Evolutionary conservation across 2,888 invertebrate genomes (phyloP), one percentile per base, ranked within the genome.

Genomic region (Caenorhabditis sp.): DNA sequence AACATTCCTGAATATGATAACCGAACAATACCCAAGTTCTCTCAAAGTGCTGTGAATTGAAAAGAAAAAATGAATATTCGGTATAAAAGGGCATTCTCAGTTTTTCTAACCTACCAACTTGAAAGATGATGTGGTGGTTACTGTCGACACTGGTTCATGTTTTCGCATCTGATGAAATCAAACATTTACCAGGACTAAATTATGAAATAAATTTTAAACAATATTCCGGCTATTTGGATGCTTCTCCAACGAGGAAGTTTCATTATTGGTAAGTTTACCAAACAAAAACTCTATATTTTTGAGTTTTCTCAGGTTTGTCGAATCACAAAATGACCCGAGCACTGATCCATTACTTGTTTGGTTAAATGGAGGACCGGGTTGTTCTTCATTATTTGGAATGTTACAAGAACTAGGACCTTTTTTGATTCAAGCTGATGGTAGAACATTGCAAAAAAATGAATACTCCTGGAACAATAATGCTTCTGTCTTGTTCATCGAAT

Each of bases 401-500:
- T 85, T 90, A 23, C 87, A 88, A 58, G 90, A 90, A 76, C 87
- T 89, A 85, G 90, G 90, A 2, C 90, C 90, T 17, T 90, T 89
- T 64, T 81, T 81, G 8, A 81, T 84, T 6, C 81, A 85, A 53
- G 55, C 71, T 14, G 86, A 88, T 66, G 88, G 87, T n/a, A 76
- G 78, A 57, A 84, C 84, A 5, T 68, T 88, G 31, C 71, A 72
- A 17, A 60, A 79, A 64, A 88, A 88, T 74, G 81, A 78, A 26
- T 86, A 82, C 63, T 69, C 85, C 12, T 88, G 88, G 88, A 88
- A 88, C 71, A 88, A 85, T 71, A 71, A 88, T 19, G 89, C 90
- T 10, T 90, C 90, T 71, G 88, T 90, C 69, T 77, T 90, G 63
- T 91, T 89, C 79, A 80, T 90, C 69, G 90, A 91, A 80, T 88